Base-by-base conservation (phyloP, 2,888 invertebrate species). In the Caenorhabditis sulstoni region DNA sequence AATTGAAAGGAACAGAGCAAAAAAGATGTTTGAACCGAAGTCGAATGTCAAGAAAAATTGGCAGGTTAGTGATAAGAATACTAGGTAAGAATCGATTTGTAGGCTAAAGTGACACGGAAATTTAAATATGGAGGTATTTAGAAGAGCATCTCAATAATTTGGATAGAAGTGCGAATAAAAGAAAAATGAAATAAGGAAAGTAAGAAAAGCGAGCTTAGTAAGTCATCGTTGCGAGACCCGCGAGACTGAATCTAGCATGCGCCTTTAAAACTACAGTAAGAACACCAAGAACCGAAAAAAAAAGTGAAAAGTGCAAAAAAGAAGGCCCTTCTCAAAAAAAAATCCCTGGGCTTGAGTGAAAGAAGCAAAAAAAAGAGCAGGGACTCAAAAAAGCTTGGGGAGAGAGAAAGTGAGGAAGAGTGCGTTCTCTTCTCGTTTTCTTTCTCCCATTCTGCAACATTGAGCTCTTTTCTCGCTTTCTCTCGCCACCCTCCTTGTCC, bases 371-470 rank as follows among this genome's bases (percentile, higher is more conserved):
- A 67, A 58, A 23, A 53, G 29, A 29, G 29, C 29, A 7, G 29
- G 7, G 29, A 7, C 29, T 29, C 29, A 29, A 29, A 29, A 29
- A 29, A 29, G 7, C 3, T 3, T 3, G 29, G 29, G 29, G 4
- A 3, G 4, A 7, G 4, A 29, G 29, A 29, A 7, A 3, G 4
- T 3, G 29, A 7, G 29, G 29, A 7, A 29, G 50, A 57, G 22
- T 44, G 39, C 57, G 57, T 57, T 20, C 57, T 22, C 39, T 22
- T 16, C 41, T 41, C 44, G 22, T 37, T 44, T 14, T 44, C 22
- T 18, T 14, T 18, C 16, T 37, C 41, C n/a, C 16, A 3, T 18
- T 47, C 53, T 62, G 61, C 70, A 70, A 70, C 70, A 62, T 62
- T 70, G 52, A 61, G 70, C 70, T 44, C 59, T 61, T 41, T 53